Base-by-base conservation (phyloP, 2,113 vertebrate genomes). In the Rattus norvegicus region DNA sequence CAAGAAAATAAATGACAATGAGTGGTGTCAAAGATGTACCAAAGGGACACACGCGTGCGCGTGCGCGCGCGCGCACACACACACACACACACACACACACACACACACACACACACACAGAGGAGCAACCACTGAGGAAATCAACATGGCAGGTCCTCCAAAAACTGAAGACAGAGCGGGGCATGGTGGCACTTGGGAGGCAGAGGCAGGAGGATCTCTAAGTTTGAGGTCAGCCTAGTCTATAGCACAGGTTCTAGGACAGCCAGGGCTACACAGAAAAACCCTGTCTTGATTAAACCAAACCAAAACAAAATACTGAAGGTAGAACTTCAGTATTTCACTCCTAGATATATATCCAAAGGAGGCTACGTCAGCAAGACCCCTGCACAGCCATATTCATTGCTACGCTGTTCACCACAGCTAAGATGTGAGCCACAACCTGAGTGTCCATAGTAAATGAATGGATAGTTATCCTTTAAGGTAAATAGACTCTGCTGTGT, bases 1-100 rank as follows among this genome's bases (percentile, higher is more conserved):
- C 20, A 52, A 70, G 43, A 49, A 86, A 86, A 67, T 6, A 20
- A 67, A 49, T 33, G 14, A 47, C 63, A 30, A 86, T 43, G 49
- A 67, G 67, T 13, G 4, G 16, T 67, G 28, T 10, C 6, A 47
- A 52, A 14, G 85, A 52, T 52, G 19, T 70, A 52, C 17, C 33
- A 33, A 70, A 36, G 33, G 26, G 20, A 67, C 20, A 22, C 59
- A 61, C 19, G 5, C 20, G 22, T 19, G 22, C 59, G 22, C 59
- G 19, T 1, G 19, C 14, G 19, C 16, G 17, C 0, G 14, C 17
- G 14, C 8, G 11, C 63, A 65, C 1, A 43, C n/a, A 43, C 20
- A 73, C 17, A 39, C 36, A 20, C 33, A 73, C n/a, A 39, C 1
- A 11, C 19, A 73, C 7, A 39, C n/a, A 39, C 24, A 26, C 20